phyloP scores from a whole-genome alignment of 2,797 vertebrate genomes.

The Thunnus albacares region DNA sequence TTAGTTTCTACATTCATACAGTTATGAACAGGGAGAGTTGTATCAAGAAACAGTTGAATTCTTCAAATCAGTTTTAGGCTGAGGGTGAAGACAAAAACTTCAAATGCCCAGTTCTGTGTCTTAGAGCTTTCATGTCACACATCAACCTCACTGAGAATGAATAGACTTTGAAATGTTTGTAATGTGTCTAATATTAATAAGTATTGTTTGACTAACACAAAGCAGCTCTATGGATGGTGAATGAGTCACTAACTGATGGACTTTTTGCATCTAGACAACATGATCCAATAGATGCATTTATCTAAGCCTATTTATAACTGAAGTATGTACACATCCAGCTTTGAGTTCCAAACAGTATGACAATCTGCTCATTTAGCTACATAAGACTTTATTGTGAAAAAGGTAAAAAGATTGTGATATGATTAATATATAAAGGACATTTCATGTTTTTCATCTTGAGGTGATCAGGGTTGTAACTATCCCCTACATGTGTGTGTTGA shows the following conservation, averaged over 20 bases:
- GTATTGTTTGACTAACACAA: background rate
- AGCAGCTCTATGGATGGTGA: background rate
- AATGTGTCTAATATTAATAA: background rate
- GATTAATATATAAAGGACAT: background rate
- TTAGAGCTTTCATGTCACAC: background rate
- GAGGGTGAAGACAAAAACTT: background rate
- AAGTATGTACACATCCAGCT: too few species aligned
- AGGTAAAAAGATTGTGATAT: too few species aligned
- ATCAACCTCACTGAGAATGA: background rate
- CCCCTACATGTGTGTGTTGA: background rate
- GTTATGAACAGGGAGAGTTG: background rate
- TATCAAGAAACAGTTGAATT: slow-evolving; percentile 16
- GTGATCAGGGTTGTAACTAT: background rate
- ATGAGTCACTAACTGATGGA: background rate
- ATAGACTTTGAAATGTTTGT: background rate
- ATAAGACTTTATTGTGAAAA: too few species aligned
- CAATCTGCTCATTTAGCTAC: too few species aligned
- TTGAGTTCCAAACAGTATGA: too few species aligned
- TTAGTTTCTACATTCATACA: background rate
- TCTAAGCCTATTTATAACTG: too few species aligned
- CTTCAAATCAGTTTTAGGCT: background rate
- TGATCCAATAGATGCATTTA: background rate
- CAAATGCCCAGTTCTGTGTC: background rate
- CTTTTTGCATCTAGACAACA: background rate
- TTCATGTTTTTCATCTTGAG: background rate